Evolutionary conservation across 2,113 vertebrate genomes (phyloP).

Genomic region (Corythornis cristatus): DNA sequence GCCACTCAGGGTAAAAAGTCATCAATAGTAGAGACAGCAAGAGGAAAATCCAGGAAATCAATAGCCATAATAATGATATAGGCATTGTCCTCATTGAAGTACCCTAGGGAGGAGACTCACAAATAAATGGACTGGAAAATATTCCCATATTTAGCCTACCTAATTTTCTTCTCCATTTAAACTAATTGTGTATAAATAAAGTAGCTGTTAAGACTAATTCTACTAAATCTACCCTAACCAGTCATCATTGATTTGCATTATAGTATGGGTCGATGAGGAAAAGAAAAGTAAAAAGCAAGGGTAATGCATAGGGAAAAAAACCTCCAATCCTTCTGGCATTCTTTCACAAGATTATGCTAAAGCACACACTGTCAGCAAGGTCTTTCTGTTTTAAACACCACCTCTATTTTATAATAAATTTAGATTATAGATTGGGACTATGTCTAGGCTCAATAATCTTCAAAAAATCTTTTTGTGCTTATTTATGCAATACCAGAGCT

Average conservation of each 20-base stretch:
- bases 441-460: not conserved
- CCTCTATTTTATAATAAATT: not conserved
- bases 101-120: not conserved
- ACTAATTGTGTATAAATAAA: conserved; percentile 62
- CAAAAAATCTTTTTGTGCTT: not conserved
- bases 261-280: not conserved
- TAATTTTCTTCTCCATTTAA: conserved; percentile 64
- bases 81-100: not conserved
- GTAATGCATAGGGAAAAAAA: not conserved
- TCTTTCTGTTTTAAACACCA: not conserved
- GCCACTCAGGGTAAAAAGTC: not conserved
- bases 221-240: conserved; percentile 55
- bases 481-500: not conserved
- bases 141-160: conserved; percentile 48
- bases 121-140: conserved; percentile 54
- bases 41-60: conserved; percentile 8
- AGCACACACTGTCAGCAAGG: not conserved
- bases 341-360: not conserved
- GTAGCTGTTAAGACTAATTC: conserved; percentile 49
- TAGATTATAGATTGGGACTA: not conserved
- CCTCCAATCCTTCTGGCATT: not conserved
- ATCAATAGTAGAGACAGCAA: not conserved
- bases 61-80: conserved; percentile 7
- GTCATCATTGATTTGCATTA: conserved; percentile 46
- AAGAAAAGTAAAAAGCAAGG: conserved; percentile 4